A percentile compares a stretch with the other conserved stretches of the same genome.
These are phyloP conservation scores for Rhagonycha lutea DNA, from an alignment of 2,888 invertebrate genomes.

Conservation along the genomic window DNA sequence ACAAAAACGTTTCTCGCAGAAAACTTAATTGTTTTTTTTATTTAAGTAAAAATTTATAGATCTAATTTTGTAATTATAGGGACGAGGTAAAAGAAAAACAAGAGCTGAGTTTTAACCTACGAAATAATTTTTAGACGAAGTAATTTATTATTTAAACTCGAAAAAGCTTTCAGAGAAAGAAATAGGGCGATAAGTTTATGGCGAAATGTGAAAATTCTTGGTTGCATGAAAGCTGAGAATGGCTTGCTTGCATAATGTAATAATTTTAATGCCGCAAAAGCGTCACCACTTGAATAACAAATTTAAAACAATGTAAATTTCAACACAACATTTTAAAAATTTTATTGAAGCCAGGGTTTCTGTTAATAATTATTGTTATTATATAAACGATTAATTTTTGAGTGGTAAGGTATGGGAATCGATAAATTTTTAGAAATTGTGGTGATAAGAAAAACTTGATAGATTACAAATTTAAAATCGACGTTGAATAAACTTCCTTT, in stretches of 20 bases:
- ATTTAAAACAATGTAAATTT: slow-evolving; percentile 26
- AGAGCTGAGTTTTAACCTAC: slow-evolving; percentile 27
- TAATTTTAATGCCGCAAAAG: slow-evolving; percentile 34
- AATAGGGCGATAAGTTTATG: slow-evolving; percentile 38
- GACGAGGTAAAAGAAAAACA: not conserved
- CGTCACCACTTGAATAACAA: slow-evolving; percentile 34
- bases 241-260: slow-evolving; percentile 37
- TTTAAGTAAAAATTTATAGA: not conserved
- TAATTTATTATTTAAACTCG: slow-evolving; percentile 49
- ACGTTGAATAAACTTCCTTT: slow-evolving; percentile 26
- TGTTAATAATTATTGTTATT: not conserved
- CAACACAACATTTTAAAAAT: slow-evolving; percentile 3
- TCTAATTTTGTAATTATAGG: not conserved
- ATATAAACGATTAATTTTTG: not conserved
- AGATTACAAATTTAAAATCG: slow-evolving; percentile 10
- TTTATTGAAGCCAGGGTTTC: not conserved
- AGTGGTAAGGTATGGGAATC: slow-evolving; percentile 6
- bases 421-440: slow-evolving; percentile 13
- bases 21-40: not conserved
- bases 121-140: slow-evolving; percentile 39
- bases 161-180: slow-evolving; percentile 46
- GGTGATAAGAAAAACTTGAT: slow-evolving; percentile 27
- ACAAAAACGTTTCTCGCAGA: not conserved
- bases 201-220: slow-evolving; percentile 38
- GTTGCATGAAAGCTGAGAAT: slow-evolving; percentile 32